phyloP scores from a whole-genome alignment of 2,888 invertebrate genomes.

The Carterocephalus palaemon region DNA sequence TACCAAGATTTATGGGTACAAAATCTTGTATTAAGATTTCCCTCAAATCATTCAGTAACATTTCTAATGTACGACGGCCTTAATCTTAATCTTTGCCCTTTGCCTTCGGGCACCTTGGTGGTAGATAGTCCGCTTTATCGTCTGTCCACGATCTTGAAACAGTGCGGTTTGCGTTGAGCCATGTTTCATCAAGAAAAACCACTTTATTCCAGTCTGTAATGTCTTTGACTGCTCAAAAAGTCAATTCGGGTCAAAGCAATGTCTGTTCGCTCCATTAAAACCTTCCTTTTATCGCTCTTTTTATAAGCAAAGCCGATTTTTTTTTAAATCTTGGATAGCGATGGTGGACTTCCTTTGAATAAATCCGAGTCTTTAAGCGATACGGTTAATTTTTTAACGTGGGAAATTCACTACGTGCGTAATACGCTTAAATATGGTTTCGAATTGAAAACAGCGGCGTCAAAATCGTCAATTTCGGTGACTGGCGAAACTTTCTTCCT shows the following conservation, averaged over 20 bases:
- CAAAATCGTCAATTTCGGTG: background rate
- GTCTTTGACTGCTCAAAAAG: background rate
- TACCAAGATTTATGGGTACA: too few species aligned
- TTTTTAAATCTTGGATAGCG: slow-evolving; percentile 5
- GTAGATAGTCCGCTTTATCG: slow-evolving; percentile 25
- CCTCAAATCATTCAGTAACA: too few species aligned
- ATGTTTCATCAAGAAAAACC: slow-evolving; percentile 31
- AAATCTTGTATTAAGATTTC: too few species aligned
- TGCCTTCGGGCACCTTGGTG: slow-evolving; percentile 27
- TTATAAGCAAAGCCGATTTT: slow-evolving; percentile 26
- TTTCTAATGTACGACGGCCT: too few species aligned
- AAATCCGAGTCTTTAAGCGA: slow-evolving; percentile 13
- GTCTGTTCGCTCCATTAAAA: slow-evolving; percentile 28
- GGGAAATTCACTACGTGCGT: background rate
- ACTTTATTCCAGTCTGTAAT: slow-evolving; percentile 27
- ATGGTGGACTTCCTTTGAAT: slow-evolving; percentile 3
- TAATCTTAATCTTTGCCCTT: slow-evolving; percentile 29
- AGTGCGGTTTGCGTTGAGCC: slow-evolving; percentile 31
- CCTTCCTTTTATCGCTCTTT: slow-evolving; percentile 29
- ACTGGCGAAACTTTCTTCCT: background rate
- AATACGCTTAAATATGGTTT: slow-evolving; percentile 13
- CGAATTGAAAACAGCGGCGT: slow-evolving; percentile 4
- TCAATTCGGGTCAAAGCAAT: slow-evolving; percentile 14
- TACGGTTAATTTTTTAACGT: slow-evolving; percentile 5
- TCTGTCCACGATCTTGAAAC: slow-evolving; percentile 27